These are phyloP conservation scores for Pelmatolapia mariae DNA, from an alignment of 2,113 vertebrate genomes.

Conservation along the genomic window DNA sequence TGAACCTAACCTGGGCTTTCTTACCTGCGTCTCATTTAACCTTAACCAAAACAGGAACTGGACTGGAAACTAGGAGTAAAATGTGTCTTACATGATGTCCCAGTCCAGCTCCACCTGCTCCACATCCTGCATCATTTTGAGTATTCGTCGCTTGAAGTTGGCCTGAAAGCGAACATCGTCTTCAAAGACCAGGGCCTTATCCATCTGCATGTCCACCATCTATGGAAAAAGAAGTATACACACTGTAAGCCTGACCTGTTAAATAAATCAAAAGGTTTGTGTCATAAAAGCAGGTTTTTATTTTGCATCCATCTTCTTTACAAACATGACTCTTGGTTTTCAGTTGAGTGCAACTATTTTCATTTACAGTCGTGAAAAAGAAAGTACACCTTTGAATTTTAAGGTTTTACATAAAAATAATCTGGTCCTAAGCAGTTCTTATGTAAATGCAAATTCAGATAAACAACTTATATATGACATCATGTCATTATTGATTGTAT, in stretches of 20 bases:
- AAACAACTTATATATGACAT: not conserved
- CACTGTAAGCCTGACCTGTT: not conserved
- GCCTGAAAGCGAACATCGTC: constrained; percentile 90
- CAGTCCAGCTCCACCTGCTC: constrained; percentile 76
- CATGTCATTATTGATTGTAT: not conserved
- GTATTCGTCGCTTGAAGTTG: constrained; percentile 82
- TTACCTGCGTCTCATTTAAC: not conserved
- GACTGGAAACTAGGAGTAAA: not conserved
- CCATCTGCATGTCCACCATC: constrained; percentile 80
- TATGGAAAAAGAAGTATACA: constrained; percentile 24
- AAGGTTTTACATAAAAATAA: not conserved
- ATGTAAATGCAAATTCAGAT: not conserved
- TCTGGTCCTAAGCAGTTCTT: not conserved
- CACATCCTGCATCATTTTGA: constrained; percentile 81
- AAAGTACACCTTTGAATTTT: not conserved
- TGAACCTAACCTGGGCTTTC: not conserved
- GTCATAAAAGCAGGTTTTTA: not conserved
- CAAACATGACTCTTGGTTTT: not conserved
- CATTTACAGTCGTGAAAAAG: not conserved
- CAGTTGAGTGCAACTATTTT: not conserved
- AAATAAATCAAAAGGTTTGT: not conserved
- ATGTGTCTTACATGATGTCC: constrained; percentile 86
- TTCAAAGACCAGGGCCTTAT: constrained; percentile 81
- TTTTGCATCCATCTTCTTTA: not conserved
- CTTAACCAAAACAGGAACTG: not conserved